Base-by-base conservation (phyloP, 2,888 invertebrate genomes). In the Mythimna loreyi region DNA sequence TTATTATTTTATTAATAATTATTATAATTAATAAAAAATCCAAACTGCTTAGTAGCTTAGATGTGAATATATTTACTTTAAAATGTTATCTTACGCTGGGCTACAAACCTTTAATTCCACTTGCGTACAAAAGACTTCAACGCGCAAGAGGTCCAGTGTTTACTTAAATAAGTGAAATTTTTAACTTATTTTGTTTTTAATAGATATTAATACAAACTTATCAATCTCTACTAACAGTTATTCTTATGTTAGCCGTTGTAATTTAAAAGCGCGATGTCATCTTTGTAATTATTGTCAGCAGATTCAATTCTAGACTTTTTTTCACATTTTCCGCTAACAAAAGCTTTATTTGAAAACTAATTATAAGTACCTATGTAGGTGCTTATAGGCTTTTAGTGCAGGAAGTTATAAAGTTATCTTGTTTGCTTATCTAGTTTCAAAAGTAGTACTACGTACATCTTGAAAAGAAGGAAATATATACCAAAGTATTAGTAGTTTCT, bases 51-150 rank as follows among this genome's bases (percentile, higher is more conserved):
- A 49, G 23, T 9, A n/a, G 30, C 1, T 8, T 3, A 33, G 23
- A 11, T 19, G 1, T 33, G 5, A 21, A 61, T 33, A 50, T 40
- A 56, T 11, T 45, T n/a, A n/a, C n/a, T n/a, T 2, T 8, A n/a
- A 45, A 23, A 28, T 33, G 45, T 64, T 28, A 55, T 59, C 21
- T 58, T 56, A 11, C 13, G 11, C 2, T 25, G 28, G n/a, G 47
- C 21, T 75, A 68, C 40, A 23, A 0, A 36, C 7, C 47, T 30
- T 7, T 0, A 25, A 58, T 33, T 62, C 28, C 9, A 9, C 50
- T 71, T 68, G 33, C 58, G 52, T 81, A 79, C 68, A 83, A 86
- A 86, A 86, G 87, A 88, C 80, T 82, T 87, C 72, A 87, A 89
- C 86, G 86, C 85, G 82, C 63, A 45, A 58, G 3, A 71, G 16